phyloP scores from a whole-genome alignment of 2,888 invertebrate species.

The Nephrotoma flavescens region DNA sequence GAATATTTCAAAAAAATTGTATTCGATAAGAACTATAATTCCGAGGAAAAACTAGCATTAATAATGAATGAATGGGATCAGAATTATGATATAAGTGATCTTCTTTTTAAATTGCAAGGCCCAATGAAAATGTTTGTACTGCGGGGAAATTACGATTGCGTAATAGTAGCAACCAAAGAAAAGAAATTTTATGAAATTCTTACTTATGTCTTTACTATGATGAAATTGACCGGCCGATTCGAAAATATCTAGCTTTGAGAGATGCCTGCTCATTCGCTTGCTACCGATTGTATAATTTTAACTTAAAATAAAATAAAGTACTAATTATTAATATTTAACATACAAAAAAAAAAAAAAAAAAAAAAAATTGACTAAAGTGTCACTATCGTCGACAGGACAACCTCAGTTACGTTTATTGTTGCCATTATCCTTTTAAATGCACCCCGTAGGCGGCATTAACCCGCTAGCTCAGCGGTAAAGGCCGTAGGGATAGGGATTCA shows the following conservation, averaged over 20 bases:
- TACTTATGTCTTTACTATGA: background rate
- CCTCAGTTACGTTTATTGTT: too few species aligned
- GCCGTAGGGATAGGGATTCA: too few species aligned
- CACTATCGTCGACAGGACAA: too few species aligned
- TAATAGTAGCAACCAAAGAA: background rate
- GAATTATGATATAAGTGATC: background rate
- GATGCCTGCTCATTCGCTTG: too few species aligned
- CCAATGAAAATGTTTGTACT: background rate
- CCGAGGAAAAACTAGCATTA: background rate
- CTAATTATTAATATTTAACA: too few species aligned
- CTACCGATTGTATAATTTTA: too few species aligned
- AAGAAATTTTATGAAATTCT: background rate
- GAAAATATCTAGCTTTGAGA: too few species aligned
- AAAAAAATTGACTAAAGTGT: too few species aligned
- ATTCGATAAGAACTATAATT: background rate
- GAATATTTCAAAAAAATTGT: background rate
- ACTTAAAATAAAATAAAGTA: background rate
- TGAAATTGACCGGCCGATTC: background rate
- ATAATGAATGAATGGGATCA: background rate
- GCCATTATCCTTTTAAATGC: too few species aligned
- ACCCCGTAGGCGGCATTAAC: background rate
- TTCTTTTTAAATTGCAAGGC: background rate
- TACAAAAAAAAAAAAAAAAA: too few species aligned
- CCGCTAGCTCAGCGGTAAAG: too few species aligned
- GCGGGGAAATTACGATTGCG: background rate